Conservation (phyloP, 2,888 invertebrate genomes). For the Diadegma fenestrale region DNA sequence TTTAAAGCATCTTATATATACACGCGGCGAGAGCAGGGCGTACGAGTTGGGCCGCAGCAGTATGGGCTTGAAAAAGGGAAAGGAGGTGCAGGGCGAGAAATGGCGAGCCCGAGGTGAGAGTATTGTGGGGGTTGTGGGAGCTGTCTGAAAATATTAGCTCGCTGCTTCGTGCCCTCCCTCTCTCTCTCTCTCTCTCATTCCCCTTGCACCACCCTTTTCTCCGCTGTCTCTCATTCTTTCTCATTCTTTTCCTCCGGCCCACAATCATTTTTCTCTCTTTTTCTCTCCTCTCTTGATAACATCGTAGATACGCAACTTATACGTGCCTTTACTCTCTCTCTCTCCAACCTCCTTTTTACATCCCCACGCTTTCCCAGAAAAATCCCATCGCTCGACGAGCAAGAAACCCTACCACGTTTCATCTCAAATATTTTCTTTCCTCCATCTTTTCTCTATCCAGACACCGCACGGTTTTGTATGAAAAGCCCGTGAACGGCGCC, state of each 20-base stretch:
- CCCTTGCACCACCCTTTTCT: slow-evolving; percentile 46
- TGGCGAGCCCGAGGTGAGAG: slow-evolving; percentile 64
- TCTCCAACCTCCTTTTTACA: slow-evolving; percentile 48
- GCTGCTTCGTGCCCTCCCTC: slow-evolving; percentile 52
- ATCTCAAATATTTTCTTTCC: slow-evolving; percentile 40
- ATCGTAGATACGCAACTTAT: slow-evolving; percentile 59
- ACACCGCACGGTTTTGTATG: slow-evolving; percentile 66
- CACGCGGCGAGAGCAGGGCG: slow-evolving; percentile 72
- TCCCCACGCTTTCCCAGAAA: slow-evolving; percentile 28
- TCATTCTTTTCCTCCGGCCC: slow-evolving; percentile 32
- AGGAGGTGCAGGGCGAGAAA: slow-evolving; percentile 70
- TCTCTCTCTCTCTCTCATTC: slow-evolving; percentile 51
- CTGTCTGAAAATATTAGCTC: slow-evolving; percentile 80
- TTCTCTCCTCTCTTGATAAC: slow-evolving; percentile 49
- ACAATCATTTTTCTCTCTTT: slow-evolving; percentile 24
- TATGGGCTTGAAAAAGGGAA: slow-evolving; percentile 68
- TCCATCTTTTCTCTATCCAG: slow-evolving; percentile 7
- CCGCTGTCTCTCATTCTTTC: slow-evolving; percentile 26
- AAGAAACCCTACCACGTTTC: slow-evolving; percentile 37
- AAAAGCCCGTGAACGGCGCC: slow-evolving; percentile 2
- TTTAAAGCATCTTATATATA: slow-evolving; percentile 83
- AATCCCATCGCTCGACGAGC: slow-evolving; percentile 54
- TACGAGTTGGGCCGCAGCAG: slow-evolving; percentile 74
- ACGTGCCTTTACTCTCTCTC: slow-evolving; percentile 58
- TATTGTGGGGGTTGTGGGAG: slow-evolving; percentile 64